These are phyloP conservation scores for Fragum fragum DNA, from an alignment of 2,888 invertebrate species.

Conservation along the genomic window DNA sequence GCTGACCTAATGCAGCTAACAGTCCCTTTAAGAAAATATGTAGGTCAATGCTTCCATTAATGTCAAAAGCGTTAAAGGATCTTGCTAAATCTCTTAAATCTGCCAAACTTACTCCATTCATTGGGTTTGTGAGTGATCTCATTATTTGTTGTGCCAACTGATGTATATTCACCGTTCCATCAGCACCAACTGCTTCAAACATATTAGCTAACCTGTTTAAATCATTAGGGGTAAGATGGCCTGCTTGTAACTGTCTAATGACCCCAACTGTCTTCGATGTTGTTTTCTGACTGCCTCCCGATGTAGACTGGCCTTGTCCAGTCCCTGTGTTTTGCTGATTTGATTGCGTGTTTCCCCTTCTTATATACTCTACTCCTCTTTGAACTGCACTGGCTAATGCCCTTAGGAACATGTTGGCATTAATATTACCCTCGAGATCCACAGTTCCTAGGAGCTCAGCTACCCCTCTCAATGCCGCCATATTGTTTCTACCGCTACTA, in stretches of 20 bases:
- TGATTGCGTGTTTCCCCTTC: background rate
- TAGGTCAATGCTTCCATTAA: conserved; percentile 49
- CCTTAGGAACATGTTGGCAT: conserved; percentile 35
- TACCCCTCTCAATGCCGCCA: conserved; percentile 18
- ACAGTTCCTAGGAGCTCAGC: conserved; percentile 17
- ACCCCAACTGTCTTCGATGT: background rate
- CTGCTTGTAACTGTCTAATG: conserved; percentile 41
- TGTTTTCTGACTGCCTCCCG: background rate
- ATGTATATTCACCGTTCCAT: conserved; percentile 41
- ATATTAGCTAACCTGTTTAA: conserved; percentile 32
- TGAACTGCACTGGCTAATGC: conserved; percentile 7
- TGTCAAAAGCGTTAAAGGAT: conserved; percentile 46
- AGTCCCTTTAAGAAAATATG: conserved; percentile 27
- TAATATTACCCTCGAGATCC: conserved; percentile 41
- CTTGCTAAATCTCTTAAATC: conserved; percentile 48
- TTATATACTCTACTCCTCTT: background rate
- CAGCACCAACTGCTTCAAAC: conserved; percentile 40
- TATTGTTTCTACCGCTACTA: conserved; percentile 4
- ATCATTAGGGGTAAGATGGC: conserved; percentile 28
- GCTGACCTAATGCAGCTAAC: background rate
- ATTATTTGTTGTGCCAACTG: conserved; percentile 41
- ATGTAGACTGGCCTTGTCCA: background rate
- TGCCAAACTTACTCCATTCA: conserved; percentile 22
- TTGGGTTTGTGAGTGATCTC: conserved; percentile 11
- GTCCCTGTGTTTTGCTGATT: background rate